These are phyloP conservation scores for Papilio elwesi DNA, from an alignment of 2,888 invertebrate species.

Conservation along the genomic window DNA sequence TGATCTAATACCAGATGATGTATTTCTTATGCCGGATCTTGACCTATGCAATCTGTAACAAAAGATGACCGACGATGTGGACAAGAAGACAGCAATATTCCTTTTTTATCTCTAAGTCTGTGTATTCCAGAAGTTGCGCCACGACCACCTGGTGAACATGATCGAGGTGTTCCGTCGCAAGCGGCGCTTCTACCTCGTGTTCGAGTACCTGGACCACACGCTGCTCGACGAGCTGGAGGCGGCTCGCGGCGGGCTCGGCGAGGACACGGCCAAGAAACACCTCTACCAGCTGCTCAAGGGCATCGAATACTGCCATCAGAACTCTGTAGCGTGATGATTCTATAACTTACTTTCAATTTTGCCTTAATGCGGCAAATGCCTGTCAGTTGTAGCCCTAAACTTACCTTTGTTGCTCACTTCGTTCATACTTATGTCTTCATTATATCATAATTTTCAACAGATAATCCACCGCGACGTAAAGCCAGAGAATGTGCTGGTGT, in stretches of 20 bases:
- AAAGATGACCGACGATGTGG: no score
- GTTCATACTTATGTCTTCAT: no score
- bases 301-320: slow-evolving; percentile 92
- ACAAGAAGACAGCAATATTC: no score
- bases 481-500: slow-evolving; percentile 94
- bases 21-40: no score
- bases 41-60: no score
- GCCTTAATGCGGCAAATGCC: no score
- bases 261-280: slow-evolving; percentile 88
- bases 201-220: slow-evolving; percentile 94
- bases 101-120: neutral
- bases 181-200: slow-evolving; percentile 93
- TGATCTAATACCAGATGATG: no score
- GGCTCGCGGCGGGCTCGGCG: slow-evolving; percentile 88
- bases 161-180: slow-evolving; percentile 94
- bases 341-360: neutral
- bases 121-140: slow-evolving; percentile 89
- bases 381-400: no score
- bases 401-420: no score
- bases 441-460: slow-evolving; percentile 64
- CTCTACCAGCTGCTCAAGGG: slow-evolving; percentile 93
- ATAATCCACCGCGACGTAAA: slow-evolving; percentile 95
- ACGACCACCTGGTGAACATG: slow-evolving; percentile 94
- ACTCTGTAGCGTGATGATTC: slow-evolving; percentile 86
- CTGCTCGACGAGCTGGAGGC: slow-evolving; percentile 93